Percentiles rank a stretch among this genome's conserved stretches.
These are phyloP conservation scores for Laspeyria flexula DNA, from an alignment of 2,888 invertebrate species.

Conservation along the genomic window DNA sequence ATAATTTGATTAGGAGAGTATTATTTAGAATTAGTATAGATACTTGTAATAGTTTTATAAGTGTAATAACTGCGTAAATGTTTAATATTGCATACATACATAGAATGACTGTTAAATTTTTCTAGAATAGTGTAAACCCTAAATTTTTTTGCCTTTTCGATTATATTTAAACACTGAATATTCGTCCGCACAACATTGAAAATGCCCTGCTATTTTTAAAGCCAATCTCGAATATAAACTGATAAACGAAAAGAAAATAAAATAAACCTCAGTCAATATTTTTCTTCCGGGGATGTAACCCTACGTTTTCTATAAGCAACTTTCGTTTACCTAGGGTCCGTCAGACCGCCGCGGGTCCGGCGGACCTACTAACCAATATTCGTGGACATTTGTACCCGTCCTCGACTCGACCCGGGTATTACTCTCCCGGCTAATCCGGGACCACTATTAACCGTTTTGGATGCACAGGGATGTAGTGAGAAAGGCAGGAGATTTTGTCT, in stretches of 20 bases:
- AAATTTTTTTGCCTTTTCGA: too few relatives aligned
- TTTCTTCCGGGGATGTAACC: slow-evolving; percentile 1
- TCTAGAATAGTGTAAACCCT: too few relatives aligned
- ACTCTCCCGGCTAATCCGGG: slow-evolving; percentile 60
- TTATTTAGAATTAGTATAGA: too few relatives aligned
- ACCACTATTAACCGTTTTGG: slow-evolving; percentile 64
- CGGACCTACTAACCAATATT: slow-evolving; percentile 57
- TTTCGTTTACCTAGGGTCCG: slow-evolving; percentile 25
- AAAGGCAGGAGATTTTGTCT: not conserved
- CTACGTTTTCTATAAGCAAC: not conserved
- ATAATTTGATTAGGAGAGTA: too few relatives aligned
- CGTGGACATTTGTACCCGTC: slow-evolving; percentile 61
- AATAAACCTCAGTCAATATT: slow-evolving; percentile 14
- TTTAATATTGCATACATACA: too few relatives aligned
- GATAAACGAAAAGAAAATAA: not conserved
- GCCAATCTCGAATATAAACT: too few relatives aligned
- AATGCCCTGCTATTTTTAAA: too few relatives aligned
- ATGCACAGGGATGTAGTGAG: slow-evolving; percentile 43
- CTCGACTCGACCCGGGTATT: slow-evolving; percentile 48
- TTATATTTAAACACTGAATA: too few relatives aligned
- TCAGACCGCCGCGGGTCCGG: slow-evolving; percentile 14
- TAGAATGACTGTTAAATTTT: too few relatives aligned
- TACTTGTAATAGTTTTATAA: too few relatives aligned
- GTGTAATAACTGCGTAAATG: too few relatives aligned
- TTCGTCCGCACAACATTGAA: too few relatives aligned